A percentile compares a stretch with the other conserved stretches of the same genome.
Evolutionary conservation across 1,140 invertebrate genomes (phyloP).

Genomic region (Drosophila lacertosa): DNA sequence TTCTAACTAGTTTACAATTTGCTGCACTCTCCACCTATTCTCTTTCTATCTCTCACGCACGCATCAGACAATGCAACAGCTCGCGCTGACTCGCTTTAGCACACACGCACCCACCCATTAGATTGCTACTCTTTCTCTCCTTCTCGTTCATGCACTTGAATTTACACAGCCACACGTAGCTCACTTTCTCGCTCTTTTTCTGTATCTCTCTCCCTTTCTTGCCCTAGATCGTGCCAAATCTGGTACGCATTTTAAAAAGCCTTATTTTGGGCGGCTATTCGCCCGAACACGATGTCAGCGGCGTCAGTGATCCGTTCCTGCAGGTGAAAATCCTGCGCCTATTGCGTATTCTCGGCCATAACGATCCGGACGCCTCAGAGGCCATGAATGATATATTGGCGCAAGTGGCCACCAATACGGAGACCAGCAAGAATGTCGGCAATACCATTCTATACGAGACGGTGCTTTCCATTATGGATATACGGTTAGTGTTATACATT

Average conservation of each 20-base stretch:
- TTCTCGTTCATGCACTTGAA: neutral
- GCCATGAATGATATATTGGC: constrained; percentile 99
- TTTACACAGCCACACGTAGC: neutral
- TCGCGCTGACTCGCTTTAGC: constrained; percentile 9
- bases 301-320: constrained; percentile 99
- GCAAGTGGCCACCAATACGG: constrained; percentile 98
- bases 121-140: constrained; percentile 1
- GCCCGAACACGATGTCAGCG: constrained; percentile 99
- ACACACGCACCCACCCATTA: constrained; percentile 6
- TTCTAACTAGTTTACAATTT: constrained; percentile 11
- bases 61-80: constrained; percentile 7
- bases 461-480: constrained; percentile 99
- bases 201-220: neutral
- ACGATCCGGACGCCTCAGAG: constrained; percentile 98
- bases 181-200: neutral
- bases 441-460: constrained; percentile 99
- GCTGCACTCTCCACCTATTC: constrained; percentile 6
- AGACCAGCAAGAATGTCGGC: constrained; percentile 99
- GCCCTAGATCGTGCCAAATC: constrained; percentile 94
- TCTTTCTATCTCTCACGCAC: constrained; percentile 7
- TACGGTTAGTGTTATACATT: constrained; percentile 83
- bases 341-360: constrained; percentile 96
- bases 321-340: constrained; percentile 99
- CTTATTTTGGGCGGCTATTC: constrained; percentile 99
- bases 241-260: constrained; percentile 99